Percentiles rank a stretch among this genome's conserved stretches.
Evolutionary conservation across 2,797 vertebrate species (phyloP).

Genomic region (Nasua narica): DNA sequence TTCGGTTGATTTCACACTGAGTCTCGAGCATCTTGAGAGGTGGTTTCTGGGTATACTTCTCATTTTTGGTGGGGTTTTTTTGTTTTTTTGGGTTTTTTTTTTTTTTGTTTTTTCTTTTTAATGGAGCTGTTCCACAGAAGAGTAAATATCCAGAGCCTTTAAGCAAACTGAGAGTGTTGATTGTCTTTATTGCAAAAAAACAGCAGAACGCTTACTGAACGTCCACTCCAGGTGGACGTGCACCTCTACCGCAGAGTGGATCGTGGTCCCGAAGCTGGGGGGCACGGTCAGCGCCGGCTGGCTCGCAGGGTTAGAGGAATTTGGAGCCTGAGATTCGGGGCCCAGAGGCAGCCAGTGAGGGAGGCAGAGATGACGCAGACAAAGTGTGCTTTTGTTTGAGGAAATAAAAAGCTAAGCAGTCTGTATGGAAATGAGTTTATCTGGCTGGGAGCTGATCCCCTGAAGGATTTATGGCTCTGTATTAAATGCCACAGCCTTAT

Average conservation of each 20-base stretch:
- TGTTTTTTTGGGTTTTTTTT: no score
- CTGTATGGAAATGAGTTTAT: constrained; percentile 86
- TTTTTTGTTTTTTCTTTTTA: background rate
- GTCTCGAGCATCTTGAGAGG: constrained; percentile 59
- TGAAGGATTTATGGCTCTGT: constrained; percentile 83
- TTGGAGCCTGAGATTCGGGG: constrained; percentile 61
- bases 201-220: constrained; percentile 54
- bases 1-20: constrained; percentile 18
- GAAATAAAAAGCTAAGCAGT: constrained; percentile 86
- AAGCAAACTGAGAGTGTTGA: constrained; percentile 57
- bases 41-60: constrained; percentile 59
- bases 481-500: constrained; percentile 85
- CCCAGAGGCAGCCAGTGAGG: constrained; percentile 69
- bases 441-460: constrained; percentile 82
- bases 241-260: constrained; percentile 68
- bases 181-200: constrained; percentile 61
- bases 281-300: constrained; percentile 61
- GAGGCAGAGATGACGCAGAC: constrained; percentile 77
- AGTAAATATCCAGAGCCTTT: constrained; percentile 5
- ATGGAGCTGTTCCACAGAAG: background rate
- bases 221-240: constrained; percentile 55
- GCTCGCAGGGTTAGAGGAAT: constrained; percentile 52
- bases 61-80: background rate
- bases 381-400: constrained; percentile 85
- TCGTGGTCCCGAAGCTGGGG: constrained; percentile 71